Evolutionary conservation across 1,140 invertebrate genomes (phyloP), one percentile per base, ranked within the genome.

Genomic region (Drosophila arawakana): DNA sequence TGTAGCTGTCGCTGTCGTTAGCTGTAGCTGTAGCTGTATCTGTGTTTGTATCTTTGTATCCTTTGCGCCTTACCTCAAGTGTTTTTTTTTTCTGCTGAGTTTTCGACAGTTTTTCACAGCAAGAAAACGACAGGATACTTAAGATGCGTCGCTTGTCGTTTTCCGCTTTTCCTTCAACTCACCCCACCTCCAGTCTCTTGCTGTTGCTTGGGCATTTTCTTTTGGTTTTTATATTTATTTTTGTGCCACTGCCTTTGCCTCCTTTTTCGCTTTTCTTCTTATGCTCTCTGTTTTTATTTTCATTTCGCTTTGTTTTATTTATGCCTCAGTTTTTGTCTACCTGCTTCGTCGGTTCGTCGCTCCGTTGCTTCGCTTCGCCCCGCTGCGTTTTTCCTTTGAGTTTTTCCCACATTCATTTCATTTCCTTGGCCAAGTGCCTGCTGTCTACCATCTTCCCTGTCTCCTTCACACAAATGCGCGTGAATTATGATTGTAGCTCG

Each of bases 401-500:
- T 84, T 80, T 80, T 68, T 84, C 49, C 80, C 78, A 81, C 81
- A 85, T 78, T 84, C 63, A 76, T 82, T 85, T 84, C 81, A 84
- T 84, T 84, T 84, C 81, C 73, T 75, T 30, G 62, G 54, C 68
- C 75, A 67, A 78, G 66, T 76, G 80, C 67, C 79, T 59, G 55
- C 60, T 65, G 61, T 47, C 66, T 63, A 25, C 78, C 39, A 67
- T 69, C 72, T 69, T 10, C 47, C 10, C 47, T 44, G 41, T 39
- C 49, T 8, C 58, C 49, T 9, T 47, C 54, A 39, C 60, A 11
- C 13, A 55, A 70, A 70, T 57, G 81, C 81, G 84, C 83, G 67
- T 88, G 83, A 88, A 83, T 88, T 88, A 88, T 88, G 83, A 88
- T 88, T 86, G 82, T 88, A 76, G 81, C 81, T 78, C 80, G 80